These are phyloP conservation scores for Xiphorhynchus elegans DNA, from an alignment of 2,113 vertebrate genomes.

Conservation along the genomic window DNA sequence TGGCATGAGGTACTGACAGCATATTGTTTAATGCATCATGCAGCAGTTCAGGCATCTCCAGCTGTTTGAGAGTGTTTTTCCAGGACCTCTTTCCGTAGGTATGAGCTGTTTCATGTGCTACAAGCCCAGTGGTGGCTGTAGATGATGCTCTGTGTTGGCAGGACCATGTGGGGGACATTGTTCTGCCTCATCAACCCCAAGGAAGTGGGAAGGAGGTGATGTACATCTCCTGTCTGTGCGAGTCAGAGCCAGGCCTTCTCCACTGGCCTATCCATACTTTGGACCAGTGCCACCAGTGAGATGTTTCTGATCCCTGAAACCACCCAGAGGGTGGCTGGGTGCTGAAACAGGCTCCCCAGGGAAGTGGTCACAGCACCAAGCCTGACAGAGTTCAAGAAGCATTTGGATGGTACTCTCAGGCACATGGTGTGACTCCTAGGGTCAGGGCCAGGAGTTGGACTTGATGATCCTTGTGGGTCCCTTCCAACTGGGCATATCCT, in stretches of 20 bases:
- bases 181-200: background rate
- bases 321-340: background rate
- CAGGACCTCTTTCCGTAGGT: background rate
- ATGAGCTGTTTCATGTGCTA: background rate
- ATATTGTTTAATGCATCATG: background rate
- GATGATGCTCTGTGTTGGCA: background rate
- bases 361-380: background rate
- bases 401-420: background rate
- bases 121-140: background rate
- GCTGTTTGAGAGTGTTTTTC: background rate
- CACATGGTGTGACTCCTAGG: background rate
- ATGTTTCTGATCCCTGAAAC: background rate
- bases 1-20: background rate
- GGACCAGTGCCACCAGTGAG: background rate
- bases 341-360: background rate
- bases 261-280: background rate
- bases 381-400: background rate
- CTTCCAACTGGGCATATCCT: background rate
- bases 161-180: rapidly evolving
- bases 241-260: background rate
- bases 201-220: background rate
- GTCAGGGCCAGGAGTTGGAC: background rate
- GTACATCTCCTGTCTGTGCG: background rate
- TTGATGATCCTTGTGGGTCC: background rate
- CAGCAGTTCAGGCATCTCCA: background rate